phyloP scores from a whole-genome alignment of 2,797 vertebrate genomes.

The Urocyon cinereoargenteus region DNA sequence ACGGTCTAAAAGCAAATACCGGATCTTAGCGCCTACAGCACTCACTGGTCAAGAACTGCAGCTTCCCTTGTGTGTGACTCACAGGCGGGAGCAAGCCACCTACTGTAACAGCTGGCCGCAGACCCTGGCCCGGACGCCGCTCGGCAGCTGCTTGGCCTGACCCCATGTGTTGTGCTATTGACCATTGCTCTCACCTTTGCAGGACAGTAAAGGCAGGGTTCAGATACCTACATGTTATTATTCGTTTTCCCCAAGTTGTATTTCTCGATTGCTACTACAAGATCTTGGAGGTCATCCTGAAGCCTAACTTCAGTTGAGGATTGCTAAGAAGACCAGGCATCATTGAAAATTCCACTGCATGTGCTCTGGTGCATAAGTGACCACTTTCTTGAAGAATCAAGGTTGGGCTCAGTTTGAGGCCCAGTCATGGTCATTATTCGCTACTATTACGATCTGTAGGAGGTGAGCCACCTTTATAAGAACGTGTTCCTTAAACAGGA shows the following conservation, averaged over 20 bases:
- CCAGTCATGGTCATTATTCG: background rate
- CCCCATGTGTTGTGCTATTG: background rate
- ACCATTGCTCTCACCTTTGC: background rate
- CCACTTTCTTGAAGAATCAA: too few relatives aligned
- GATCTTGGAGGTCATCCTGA: background rate
- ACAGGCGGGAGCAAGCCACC: slow-evolving; percentile 46
- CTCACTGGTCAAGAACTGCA: slow-evolving; percentile 52
- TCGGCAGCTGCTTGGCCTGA: rapidly evolving
- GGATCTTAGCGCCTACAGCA: slow-evolving; percentile 57
- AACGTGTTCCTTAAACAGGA: background rate
- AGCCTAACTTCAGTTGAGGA: background rate
- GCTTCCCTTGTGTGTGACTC: slow-evolving; percentile 73
- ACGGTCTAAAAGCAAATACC: slow-evolving; percentile 55
- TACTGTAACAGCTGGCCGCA: slow-evolving; percentile 56
- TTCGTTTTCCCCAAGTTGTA: background rate
- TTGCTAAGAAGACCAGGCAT: background rate
- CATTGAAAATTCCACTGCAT: background rate
- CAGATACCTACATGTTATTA: background rate
- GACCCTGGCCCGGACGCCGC: background rate
- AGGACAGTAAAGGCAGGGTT: background rate
- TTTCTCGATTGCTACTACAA: background rate
- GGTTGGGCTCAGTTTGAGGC: too few relatives aligned
- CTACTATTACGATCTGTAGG: rapidly evolving
- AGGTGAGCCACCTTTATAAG: background rate
- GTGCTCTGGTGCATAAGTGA: too few relatives aligned